phyloP scores from a whole-genome alignment of 2,888 invertebrate species.

The Isotomurus palustris region DNA sequence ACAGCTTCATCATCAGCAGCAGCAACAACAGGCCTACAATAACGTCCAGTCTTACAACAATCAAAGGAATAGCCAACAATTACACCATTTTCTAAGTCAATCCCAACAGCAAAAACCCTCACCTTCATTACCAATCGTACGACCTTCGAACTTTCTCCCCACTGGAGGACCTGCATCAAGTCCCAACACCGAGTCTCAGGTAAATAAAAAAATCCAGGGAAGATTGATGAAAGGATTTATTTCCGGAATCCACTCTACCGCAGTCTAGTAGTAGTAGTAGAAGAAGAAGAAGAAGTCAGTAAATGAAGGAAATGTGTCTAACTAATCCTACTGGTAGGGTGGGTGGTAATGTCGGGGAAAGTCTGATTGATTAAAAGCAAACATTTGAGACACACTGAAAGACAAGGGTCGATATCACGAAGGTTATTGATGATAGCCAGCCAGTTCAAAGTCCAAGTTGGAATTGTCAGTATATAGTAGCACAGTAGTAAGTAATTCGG shows the following conservation, averaged over 20 bases:
- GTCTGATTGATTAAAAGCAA: too few relatives aligned
- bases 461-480: not conserved
- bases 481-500: not conserved
- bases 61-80: slow-evolving; percentile 37
- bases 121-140: slow-evolving; percentile 31
- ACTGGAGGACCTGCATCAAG: slow-evolving; percentile 41
- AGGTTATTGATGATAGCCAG: too few relatives aligned
- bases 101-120: slow-evolving; percentile 23
- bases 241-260: not conserved
- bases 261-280: too few relatives aligned
- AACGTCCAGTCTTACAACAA: slow-evolving; percentile 31
- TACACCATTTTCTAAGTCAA: slow-evolving; percentile 29
- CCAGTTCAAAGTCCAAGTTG: not conserved
- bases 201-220: too few relatives aligned
- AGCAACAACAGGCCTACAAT: slow-evolving; percentile 43
- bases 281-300: too few relatives aligned
- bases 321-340: too few relatives aligned
- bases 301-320: too few relatives aligned
- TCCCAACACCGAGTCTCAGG: slow-evolving; percentile 7
- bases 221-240: slow-evolving; percentile 3
- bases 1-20: slow-evolving; percentile 52
- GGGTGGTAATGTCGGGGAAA: too few relatives aligned
- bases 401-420: too few relatives aligned
- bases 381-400: too few relatives aligned
- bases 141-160: slow-evolving; percentile 39